These are phyloP conservation scores for Eonycteris spelaea DNA, from an alignment of 2,113 vertebrate species.

Conservation along the genomic window DNA sequence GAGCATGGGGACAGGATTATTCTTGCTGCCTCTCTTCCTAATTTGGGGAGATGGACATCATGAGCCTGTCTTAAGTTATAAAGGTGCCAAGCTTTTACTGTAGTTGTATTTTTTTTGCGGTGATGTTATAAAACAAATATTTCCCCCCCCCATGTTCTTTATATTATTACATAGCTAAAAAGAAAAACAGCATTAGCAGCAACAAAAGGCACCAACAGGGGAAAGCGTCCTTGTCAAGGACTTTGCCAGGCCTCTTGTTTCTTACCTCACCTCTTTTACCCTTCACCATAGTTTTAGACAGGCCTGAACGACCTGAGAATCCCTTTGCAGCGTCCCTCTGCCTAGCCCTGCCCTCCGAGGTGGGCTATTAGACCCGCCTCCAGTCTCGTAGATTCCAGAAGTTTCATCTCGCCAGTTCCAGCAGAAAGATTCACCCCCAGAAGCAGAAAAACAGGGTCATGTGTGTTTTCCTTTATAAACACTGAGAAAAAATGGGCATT, in stretches of 20 bases:
- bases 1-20: fast-evolving
- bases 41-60: not conserved
- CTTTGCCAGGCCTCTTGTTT: not conserved
- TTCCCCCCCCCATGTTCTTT: not conserved
- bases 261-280: not conserved
- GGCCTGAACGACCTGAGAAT: not conserved
- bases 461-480: not conserved
- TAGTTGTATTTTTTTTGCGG: not conserved
- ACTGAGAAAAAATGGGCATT: not conserved
- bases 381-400: not conserved
- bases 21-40: not conserved
- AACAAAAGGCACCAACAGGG: not conserved
- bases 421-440: not conserved
- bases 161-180: not conserved
- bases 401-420: not conserved
- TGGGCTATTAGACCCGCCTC: not conserved
- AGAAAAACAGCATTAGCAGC: not conserved
- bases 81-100: not conserved
- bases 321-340: not conserved
- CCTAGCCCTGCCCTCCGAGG: no score
- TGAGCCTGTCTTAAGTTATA: not conserved
- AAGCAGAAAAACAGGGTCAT: not conserved
- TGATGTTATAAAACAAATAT: not conserved
- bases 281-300: not conserved
- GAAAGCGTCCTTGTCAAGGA: not conserved